Percentiles rank a stretch among this genome's conserved stretches.
phyloP scores from a whole-genome alignment of 2,113 vertebrate genomes.

The Puntigrus tetrazona region DNA sequence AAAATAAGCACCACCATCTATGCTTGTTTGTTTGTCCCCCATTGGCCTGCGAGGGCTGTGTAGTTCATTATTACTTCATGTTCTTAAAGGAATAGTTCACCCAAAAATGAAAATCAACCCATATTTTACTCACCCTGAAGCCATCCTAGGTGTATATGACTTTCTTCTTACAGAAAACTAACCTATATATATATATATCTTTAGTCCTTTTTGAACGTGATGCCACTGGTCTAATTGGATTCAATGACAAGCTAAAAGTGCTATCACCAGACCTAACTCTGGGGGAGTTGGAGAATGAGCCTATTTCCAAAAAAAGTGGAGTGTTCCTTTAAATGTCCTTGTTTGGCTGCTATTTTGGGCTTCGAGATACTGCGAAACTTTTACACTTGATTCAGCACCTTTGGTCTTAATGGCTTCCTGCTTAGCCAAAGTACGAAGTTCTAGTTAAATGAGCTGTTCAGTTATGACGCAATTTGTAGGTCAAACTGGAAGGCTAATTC shows the following conservation, averaged over 20 bases:
- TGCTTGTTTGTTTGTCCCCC: not conserved
- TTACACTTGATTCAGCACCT: not conserved
- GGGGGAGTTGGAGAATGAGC: no score
- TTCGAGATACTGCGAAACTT: not conserved
- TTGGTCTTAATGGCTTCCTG: not conserved
- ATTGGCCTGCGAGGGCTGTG: not conserved
- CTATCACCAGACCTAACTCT: no score
- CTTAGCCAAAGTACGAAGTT: not conserved
- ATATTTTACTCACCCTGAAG: no score
- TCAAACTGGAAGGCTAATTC: not conserved
- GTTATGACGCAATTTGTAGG: not conserved
- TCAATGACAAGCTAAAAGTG: no score
- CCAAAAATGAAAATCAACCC: no score
- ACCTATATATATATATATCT: no score
- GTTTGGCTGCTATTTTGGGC: not conserved
- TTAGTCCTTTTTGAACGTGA: no score
- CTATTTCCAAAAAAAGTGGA: no score
- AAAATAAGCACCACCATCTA: not conserved
- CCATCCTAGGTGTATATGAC: no score
- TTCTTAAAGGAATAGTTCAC: no score
- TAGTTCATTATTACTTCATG: not conserved
- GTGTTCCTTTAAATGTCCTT: not conserved
- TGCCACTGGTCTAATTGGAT: no score
- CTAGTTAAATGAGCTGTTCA: not conserved
- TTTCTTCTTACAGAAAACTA: no score